Percentiles rank a stretch among this genome's conserved stretches.
Conservation (phyloP, 92 coral and sea anemone species). For the Desmophyllum pertusum region DNA sequence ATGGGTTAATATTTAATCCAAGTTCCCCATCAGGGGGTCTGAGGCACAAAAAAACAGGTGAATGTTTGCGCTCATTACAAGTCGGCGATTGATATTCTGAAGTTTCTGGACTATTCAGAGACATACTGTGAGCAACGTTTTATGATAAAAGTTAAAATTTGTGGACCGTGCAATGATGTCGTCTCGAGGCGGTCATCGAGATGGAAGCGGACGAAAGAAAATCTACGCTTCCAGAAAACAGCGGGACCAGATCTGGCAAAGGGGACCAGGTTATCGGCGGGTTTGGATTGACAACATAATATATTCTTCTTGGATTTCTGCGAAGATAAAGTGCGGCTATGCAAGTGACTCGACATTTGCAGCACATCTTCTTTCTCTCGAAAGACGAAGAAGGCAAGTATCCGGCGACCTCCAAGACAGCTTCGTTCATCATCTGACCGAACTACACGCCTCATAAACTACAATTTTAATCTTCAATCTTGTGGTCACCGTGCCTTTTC, state of each 20-base stretch:
- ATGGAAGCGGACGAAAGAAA: conserved; percentile 15
- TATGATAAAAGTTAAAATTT: not conserved
- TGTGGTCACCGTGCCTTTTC: no score
- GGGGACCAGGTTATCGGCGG: conserved; percentile 26
- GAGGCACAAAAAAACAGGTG: no score
- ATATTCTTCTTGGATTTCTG: conserved; percentile 35
- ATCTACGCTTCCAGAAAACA: conserved; percentile 15
- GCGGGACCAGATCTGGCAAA: not conserved
- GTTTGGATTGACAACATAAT: conserved; percentile 8
- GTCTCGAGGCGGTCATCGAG: not conserved
- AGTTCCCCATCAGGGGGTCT: no score
- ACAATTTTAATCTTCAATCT: no score
- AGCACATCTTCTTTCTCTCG: conserved; percentile 39
- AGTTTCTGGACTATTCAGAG: no score
- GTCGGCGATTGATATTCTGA: no score
- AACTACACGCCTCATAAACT: no score
- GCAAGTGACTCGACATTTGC: conserved; percentile 31
- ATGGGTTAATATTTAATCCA: no score
- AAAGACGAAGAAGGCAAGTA: conserved; percentile 34
- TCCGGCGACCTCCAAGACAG: no score
- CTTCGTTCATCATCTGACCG: no score
- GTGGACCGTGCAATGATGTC: conserved; percentile 14
- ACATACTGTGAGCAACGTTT: no score
- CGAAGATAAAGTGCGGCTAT: conserved; percentile 29
- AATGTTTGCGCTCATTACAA: no score